phyloP scores from a whole-genome alignment of 2,113 vertebrate genomes.

The Podarcis cretensis region DNA sequence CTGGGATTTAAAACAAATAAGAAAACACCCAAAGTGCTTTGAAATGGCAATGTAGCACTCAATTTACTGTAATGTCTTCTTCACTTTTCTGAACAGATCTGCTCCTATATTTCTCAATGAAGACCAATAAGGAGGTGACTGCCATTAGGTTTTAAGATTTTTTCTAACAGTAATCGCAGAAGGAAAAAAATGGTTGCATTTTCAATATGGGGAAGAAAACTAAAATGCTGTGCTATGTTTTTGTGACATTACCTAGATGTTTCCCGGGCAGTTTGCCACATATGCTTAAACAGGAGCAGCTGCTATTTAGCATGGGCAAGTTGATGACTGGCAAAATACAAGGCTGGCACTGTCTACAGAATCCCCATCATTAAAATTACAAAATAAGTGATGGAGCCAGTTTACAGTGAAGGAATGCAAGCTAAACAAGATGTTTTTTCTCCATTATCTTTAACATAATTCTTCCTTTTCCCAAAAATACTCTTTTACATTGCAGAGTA shows the following conservation, averaged over 20 bases:
- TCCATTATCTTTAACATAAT: neutral
- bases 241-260: neutral
- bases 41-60: conserved; percentile 3
- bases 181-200: too few species aligned
- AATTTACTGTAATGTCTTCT: conserved; percentile 1
- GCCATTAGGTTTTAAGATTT: neutral
- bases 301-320: neutral
- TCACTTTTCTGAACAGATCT: neutral
- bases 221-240: neutral
- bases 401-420: neutral
- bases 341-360: neutral
- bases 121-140: neutral
- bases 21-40: conserved; percentile 1
- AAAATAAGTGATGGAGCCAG: neutral
- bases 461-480: neutral
- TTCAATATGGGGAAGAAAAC: neutral
- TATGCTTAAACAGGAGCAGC: neutral
- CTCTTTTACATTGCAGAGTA: neutral
- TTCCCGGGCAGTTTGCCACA: neutral
- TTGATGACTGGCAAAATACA: neutral
- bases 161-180: neutral
- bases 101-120: neutral
- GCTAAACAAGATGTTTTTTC: neutral
- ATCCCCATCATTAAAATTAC: neutral
- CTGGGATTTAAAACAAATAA: conserved; percentile 7